A percentile compares a stretch with the other conserved stretches of the same genome.
Conservation (phyloP, 2,888 invertebrate species). For the Rhagonycha lutea region DNA sequence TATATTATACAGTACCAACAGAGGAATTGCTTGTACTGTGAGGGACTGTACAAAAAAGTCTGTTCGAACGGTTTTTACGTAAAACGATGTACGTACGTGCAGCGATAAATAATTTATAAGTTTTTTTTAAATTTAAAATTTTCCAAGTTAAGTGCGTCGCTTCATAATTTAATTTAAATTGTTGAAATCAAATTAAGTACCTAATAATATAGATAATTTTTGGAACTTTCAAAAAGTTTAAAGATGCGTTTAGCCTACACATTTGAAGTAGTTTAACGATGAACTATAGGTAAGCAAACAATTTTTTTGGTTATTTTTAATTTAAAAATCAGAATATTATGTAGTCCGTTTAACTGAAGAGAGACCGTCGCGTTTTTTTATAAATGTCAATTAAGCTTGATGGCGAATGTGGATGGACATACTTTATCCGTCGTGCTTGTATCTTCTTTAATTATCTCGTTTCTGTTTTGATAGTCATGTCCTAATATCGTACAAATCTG, state of each 20-base stretch:
- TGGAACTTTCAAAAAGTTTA: not conserved
- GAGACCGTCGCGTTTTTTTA: not conserved
- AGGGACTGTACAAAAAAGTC: slow-evolving; percentile 10
- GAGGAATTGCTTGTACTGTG: slow-evolving; percentile 18
- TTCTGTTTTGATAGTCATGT: slow-evolving; percentile 9
- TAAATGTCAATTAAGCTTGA: not conserved
- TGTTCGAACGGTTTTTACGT: slow-evolving; percentile 16
- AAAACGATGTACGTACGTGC: slow-evolving; percentile 8
- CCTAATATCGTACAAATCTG: not conserved
- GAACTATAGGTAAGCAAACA: slow-evolving; percentile 18
- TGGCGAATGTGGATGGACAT: not conserved
- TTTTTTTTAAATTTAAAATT: not conserved
- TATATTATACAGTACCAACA: slow-evolving; percentile 26
- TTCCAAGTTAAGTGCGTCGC: not conserved
- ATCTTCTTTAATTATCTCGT: slow-evolving; percentile 7
- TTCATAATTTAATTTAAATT: not conserved
- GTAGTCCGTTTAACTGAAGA: not conserved
- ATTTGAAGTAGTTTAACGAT: slow-evolving; percentile 22
- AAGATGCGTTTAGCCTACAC: slow-evolving; percentile 9
- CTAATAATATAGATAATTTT: not conserved
- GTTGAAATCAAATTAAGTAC: not conserved
- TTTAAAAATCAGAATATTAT: not conserved
- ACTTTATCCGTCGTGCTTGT: not conserved
- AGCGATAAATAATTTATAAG: slow-evolving; percentile 1
- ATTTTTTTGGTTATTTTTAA: not conserved